phyloP scores from a whole-genome alignment of 2,113 vertebrate genomes.

The Diglossa brunneiventris region DNA sequence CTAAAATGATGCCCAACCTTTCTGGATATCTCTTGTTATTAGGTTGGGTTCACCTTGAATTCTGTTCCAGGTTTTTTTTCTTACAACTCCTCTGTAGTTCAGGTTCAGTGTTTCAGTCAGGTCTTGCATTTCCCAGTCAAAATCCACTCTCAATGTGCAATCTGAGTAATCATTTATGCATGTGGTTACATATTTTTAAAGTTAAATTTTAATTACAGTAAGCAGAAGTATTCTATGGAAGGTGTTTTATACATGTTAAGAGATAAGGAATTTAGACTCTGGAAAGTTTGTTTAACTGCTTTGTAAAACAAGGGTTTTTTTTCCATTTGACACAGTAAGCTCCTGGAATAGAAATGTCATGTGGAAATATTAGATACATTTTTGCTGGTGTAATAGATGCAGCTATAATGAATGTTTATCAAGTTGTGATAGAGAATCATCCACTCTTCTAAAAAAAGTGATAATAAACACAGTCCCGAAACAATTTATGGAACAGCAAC shows the following conservation, averaged over 20 bases:
- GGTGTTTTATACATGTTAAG: not conserved
- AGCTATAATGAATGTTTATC: constrained; percentile 21
- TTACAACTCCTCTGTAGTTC: not conserved
- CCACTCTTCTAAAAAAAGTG: not conserved
- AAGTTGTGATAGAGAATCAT: constrained; percentile 27
- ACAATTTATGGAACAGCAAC: not conserved
- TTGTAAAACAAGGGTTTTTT: not conserved
- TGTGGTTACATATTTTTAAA: not conserved
- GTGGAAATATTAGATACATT: not conserved
- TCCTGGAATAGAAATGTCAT: not conserved
- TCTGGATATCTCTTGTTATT: not conserved
- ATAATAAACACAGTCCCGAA: constrained; percentile 2
- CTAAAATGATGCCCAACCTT: not conserved
- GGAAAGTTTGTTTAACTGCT: not conserved
- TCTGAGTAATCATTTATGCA: not conserved
- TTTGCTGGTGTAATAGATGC: not conserved
- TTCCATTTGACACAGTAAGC: not conserved
- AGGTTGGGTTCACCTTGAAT: not conserved
- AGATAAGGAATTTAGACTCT: not conserved
- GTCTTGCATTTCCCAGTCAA: not conserved
- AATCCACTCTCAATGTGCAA: not conserved
- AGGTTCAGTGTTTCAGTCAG: not conserved
- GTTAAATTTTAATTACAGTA: not conserved
- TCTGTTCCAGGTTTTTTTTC: not conserved
- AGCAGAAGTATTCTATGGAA: not conserved